These are phyloP conservation scores for Lordiphosa collinella DNA, from an alignment of 1,140 invertebrate species.

Conservation along the genomic window DNA sequence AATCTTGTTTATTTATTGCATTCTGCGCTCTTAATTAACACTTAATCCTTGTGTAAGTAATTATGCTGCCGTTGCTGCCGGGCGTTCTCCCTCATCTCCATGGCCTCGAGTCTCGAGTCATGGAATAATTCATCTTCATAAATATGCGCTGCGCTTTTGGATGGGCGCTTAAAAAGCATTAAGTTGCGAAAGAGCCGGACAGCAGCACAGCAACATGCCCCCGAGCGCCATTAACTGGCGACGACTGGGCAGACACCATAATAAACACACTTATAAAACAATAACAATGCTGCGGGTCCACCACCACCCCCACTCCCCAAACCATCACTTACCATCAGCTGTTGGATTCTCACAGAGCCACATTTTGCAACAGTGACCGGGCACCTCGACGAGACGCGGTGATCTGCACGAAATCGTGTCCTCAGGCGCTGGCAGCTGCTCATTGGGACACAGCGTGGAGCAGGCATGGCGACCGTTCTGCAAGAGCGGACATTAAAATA, in stretches of 20 bases:
- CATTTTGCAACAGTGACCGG: constrained; percentile 86
- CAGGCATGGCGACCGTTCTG: constrained; percentile 88
- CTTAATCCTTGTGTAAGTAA: constrained; percentile 78
- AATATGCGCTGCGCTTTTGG: constrained; percentile 72
- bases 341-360: constrained; percentile 86
- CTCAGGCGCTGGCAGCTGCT: constrained; percentile 83
- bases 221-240: constrained; percentile 63
- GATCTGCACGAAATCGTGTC: constrained; percentile 81
- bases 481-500: constrained; percentile 60
- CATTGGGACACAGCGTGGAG: constrained; percentile 86
- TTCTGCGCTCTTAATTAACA: constrained; percentile 75
- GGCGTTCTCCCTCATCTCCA: constrained; percentile 2
- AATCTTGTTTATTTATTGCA: constrained; percentile 77
- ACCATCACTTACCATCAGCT: constrained; percentile 80
- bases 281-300: constrained; percentile 45
- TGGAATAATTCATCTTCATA: constrained; percentile 77
- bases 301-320: too few relatives aligned
- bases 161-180: constrained; percentile 72
- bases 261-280: constrained; percentile 76
- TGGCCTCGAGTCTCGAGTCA: constrained; percentile 38
- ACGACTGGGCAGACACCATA: neutral
- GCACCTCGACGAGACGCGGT: constrained; percentile 84
- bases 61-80: constrained; percentile 42
- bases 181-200: constrained; percentile 55
- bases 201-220: constrained; percentile 52